phyloP scores from a whole-genome alignment of 2,797 vertebrate species.

The Cygnus olor region DNA sequence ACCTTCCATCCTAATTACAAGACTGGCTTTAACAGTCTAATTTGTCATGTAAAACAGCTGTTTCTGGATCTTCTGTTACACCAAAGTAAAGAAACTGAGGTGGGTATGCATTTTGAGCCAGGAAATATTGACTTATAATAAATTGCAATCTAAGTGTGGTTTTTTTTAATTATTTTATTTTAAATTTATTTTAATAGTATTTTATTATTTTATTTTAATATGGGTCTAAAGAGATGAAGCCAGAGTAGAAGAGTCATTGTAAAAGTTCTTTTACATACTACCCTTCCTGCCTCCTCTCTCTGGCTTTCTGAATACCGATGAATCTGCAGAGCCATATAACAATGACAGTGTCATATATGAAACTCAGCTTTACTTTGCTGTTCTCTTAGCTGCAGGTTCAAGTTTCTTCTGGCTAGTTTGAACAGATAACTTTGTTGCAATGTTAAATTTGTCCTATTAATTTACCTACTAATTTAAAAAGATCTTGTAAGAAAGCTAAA shows the following conservation, averaged over 20 bases:
- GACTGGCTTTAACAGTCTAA: slow-evolving; percentile 34
- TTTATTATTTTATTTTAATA: not conserved
- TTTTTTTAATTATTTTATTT: not conserved
- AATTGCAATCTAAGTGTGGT: not conserved
- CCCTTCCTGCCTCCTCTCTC: not conserved
- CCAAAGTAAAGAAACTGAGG: not conserved
- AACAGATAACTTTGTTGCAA: not conserved
- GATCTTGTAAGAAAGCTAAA: not conserved
- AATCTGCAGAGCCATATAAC: not conserved
- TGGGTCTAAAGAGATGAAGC: not conserved
- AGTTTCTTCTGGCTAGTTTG: not conserved
- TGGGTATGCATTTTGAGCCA: not conserved
- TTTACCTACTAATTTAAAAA: not conserved
- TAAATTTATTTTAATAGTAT: too few species aligned
- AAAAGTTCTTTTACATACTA: not conserved
- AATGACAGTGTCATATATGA: fast-evolving
- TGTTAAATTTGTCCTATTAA: not conserved
- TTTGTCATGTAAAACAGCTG: slow-evolving; percentile 61
- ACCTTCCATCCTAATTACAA: slow-evolving; percentile 61
- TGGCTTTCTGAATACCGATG: not conserved
- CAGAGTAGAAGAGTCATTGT: not conserved
- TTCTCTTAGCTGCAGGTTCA: not conserved
- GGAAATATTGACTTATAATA: not conserved
- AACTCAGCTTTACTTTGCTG: not conserved
- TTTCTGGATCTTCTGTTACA: slow-evolving; percentile 23